phyloP scores from a whole-genome alignment of 2,797 vertebrate genomes.

The Enteromius mattozi region DNA sequence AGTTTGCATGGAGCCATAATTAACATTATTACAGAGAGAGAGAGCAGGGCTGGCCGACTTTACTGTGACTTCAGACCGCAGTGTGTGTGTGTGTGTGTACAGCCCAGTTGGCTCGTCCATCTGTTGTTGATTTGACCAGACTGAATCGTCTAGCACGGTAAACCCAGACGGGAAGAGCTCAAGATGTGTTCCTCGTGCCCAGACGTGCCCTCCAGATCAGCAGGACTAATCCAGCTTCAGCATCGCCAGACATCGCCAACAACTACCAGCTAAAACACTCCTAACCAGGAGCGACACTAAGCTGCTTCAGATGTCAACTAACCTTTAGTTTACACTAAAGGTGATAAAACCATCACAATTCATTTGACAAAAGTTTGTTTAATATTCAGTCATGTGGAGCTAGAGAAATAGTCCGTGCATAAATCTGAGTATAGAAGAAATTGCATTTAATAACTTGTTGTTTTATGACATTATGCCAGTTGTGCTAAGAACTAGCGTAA shows the following conservation, averaged over 20 bases:
- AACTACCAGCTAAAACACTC: not conserved
- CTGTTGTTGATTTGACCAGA: conserved; percentile 55
- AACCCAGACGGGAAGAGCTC: conserved; percentile 36
- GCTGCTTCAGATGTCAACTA: not conserved
- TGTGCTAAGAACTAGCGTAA: not conserved
- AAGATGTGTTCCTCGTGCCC: conserved; percentile 11
- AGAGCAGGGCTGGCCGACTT: not conserved
- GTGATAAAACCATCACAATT: not conserved
- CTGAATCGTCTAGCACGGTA: conserved; percentile 19
- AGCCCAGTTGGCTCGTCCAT: conserved; percentile 51
- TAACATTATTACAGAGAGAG: conserved; percentile 52
- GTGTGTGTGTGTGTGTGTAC: conserved; percentile 27
- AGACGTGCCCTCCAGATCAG: conserved; percentile 28
- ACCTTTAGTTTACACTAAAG: not conserved
- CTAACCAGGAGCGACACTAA: not conserved
- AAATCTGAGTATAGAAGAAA: not conserved
- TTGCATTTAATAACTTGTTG: not conserved
- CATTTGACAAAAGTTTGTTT: too few species aligned
- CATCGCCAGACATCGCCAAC: not conserved
- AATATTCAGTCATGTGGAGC: not conserved
- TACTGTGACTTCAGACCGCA: not conserved
- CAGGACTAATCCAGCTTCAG: conserved; percentile 27
- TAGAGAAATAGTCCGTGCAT: not conserved
- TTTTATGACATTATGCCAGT: not conserved
- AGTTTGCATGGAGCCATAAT: conserved; percentile 38